phyloP scores from a whole-genome alignment of 1,140 invertebrate species.

The Mya arenaria region DNA sequence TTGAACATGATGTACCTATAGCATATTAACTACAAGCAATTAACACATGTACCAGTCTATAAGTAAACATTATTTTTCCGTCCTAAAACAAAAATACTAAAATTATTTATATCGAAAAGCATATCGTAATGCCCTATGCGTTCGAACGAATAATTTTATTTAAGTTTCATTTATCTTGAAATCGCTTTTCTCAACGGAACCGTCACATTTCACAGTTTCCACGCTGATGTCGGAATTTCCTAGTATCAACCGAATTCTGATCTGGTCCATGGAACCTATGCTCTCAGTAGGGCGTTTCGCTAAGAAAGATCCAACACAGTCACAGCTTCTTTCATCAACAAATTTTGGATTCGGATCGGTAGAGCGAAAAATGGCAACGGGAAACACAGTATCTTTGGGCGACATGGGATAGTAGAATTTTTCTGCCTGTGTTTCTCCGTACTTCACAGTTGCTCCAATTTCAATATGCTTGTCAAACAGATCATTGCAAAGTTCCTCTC shows the following conservation, averaged over 20 bases:
- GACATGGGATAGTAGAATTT: slow-evolving; percentile 29
- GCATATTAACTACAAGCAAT: too few species aligned
- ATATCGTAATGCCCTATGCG: too few species aligned
- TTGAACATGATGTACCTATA: too few species aligned
- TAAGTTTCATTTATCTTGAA: background rate
- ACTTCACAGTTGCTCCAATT: slow-evolving; percentile 17
- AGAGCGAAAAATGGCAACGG: background rate
- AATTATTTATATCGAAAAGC: too few species aligned
- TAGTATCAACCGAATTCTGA: background rate
- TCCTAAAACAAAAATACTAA: too few species aligned
- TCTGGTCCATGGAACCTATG: background rate
- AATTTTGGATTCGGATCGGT: background rate
- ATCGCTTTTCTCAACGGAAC: background rate
- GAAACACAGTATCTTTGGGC: background rate
- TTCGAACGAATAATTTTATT: too few species aligned
- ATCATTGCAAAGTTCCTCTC: slow-evolving; percentile 16
- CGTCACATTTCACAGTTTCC: background rate
- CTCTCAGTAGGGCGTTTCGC: background rate
- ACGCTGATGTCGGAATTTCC: slow-evolving; percentile 8
- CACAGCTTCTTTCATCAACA: slow-evolving; percentile 18
- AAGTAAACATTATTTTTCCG: too few species aligned
- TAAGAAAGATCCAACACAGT: background rate
- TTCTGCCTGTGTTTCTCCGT: slow-evolving; percentile 14
- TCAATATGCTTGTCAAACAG: slow-evolving; percentile 38
- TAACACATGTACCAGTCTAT: too few species aligned